Conservation (phyloP, 2,113 vertebrate species). For the Euleptes europaea region DNA sequence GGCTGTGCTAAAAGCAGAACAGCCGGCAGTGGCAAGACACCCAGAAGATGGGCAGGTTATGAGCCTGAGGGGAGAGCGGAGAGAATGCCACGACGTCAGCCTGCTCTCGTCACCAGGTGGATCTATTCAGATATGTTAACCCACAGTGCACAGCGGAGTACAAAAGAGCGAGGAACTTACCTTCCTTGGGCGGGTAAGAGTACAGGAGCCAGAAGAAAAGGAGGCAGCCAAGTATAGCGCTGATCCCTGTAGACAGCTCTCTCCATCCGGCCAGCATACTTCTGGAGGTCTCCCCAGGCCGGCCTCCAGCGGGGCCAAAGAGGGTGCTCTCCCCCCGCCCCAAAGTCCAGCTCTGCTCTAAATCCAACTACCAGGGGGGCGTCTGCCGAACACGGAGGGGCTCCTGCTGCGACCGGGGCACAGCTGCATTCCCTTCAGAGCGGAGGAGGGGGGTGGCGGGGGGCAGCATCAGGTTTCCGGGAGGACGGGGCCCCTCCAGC, state of each 20-base stretch:
- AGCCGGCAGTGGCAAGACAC: background rate
- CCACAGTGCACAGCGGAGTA: no score
- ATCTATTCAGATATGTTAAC: background rate
- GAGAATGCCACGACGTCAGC: background rate
- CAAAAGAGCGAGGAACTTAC: conserved; percentile 56
- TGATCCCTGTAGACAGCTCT: conserved; percentile 81
- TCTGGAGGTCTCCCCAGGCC: conserved; percentile 40
- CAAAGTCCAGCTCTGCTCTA: background rate
- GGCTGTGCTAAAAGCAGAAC: background rate
- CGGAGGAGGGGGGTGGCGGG: background rate
- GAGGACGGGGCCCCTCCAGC: background rate
- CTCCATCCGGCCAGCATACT: conserved; percentile 83
- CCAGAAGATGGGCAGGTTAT: background rate
- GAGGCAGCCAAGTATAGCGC: conserved; percentile 83
- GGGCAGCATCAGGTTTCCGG: background rate
- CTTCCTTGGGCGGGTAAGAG: conserved; percentile 83
- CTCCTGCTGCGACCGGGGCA: background rate
- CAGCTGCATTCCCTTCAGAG: background rate
- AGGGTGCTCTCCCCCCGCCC: background rate
- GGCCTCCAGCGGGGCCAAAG: conserved; percentile 2
- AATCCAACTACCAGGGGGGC: background rate
- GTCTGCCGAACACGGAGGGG: background rate
- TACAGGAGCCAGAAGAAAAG: conserved; percentile 84
- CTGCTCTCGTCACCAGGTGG: background rate
- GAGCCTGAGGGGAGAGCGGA: no score